Conservation (phyloP, 2,888 invertebrate genomes). For the Dichetophora obliterata region DNA sequence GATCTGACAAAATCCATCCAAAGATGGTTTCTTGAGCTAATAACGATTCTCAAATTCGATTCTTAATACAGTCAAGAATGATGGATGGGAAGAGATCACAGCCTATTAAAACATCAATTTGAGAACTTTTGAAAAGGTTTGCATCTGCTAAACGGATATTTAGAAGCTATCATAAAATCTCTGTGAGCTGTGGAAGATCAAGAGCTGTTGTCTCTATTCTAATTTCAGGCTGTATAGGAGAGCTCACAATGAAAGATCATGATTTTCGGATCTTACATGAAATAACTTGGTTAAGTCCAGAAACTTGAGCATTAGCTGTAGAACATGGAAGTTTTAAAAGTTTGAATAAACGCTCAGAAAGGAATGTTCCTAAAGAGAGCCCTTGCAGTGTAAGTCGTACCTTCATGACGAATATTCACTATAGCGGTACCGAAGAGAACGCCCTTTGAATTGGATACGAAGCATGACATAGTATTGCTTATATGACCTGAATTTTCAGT, state of each 20-base stretch:
- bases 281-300: no score
- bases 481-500: no score
- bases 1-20: no score
- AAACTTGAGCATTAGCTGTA: neutral
- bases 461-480: no score
- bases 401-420: no score
- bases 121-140: slow-evolving; percentile 3
- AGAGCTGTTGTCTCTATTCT: slow-evolving; percentile 26
- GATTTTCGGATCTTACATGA: neutral
- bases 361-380: slow-evolving; percentile 41
- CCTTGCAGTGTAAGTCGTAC: slow-evolving; percentile 9
- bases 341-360: slow-evolving; percentile 34
- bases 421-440: no score
- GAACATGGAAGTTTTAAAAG: slow-evolving; percentile 36
- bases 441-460: no score
- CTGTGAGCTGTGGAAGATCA: slow-evolving; percentile 37
- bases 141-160: no score
- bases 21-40: no score
- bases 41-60: no score
- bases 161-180: neutral
- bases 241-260: slow-evolving; percentile 24
- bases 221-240: neutral
- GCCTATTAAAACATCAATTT: slow-evolving; percentile 30
- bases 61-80: neutral
- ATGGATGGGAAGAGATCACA: slow-evolving; percentile 20